Evolutionary conservation across 1,140 invertebrate species (phyloP).

Genomic region (Phymastichus coffea): DNA sequence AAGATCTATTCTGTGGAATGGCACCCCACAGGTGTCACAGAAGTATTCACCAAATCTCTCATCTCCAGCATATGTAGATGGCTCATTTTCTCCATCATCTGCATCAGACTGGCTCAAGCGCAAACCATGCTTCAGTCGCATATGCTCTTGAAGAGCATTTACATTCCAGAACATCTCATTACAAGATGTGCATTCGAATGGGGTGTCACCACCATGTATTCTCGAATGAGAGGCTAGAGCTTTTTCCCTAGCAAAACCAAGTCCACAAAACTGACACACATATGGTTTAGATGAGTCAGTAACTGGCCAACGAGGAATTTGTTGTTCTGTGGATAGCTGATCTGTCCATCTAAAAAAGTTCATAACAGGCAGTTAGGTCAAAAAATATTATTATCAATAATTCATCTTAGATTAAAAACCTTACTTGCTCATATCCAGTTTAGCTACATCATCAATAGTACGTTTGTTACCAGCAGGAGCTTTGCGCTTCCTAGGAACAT

Average conservation of each 20-base stretch:
- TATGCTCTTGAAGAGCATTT: conserved; percentile 65
- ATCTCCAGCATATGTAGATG: conserved; percentile 63
- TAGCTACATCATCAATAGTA: conserved; percentile 30
- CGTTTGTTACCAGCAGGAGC: conserved; percentile 36
- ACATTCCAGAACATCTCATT: conserved; percentile 78
- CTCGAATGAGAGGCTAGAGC: conserved; percentile 71
- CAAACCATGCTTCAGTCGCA: conserved; percentile 60
- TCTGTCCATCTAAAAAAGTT: conserved; percentile 42
- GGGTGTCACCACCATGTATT: conserved; percentile 73
- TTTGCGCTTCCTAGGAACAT: conserved; percentile 48
- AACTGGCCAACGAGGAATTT: conserved; percentile 59
- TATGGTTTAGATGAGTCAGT: conserved; percentile 74
- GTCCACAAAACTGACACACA: conserved; percentile 76
- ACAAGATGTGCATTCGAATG: conserved; percentile 74
- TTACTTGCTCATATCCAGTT: conserved; percentile 44
- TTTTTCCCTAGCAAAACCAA: conserved; percentile 78
- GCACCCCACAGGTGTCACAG: conserved; percentile 73
- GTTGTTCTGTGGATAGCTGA: conserved; percentile 36
- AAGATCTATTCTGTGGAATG: conserved; percentile 73
- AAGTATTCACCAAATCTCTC: conserved; percentile 71
- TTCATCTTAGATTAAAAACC: conserved; percentile 47
- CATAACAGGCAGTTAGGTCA: no score
- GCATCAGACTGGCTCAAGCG: conserved; percentile 49
- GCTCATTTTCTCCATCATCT: conserved; percentile 57
- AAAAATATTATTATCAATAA: no score